Conservation (phyloP, 2,797 vertebrate genomes). For the Triplophysa bombifrons region DNA sequence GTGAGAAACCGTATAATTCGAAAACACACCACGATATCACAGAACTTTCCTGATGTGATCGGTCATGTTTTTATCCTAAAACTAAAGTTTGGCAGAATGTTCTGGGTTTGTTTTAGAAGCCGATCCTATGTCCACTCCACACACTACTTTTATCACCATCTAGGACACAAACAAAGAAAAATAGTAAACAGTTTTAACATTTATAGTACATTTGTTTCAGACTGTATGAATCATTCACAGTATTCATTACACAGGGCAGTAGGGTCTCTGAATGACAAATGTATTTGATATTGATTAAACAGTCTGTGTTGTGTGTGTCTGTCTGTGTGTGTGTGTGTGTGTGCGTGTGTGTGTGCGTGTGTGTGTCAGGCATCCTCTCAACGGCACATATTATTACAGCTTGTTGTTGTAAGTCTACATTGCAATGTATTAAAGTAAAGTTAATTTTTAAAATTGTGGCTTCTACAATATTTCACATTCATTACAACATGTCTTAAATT, state of each 20-base stretch:
- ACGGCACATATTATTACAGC: not conserved
- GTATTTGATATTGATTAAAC: not conserved
- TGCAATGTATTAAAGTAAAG: no score
- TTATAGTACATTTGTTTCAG: no score
- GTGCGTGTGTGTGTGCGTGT: not conserved
- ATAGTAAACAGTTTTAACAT: not conserved
- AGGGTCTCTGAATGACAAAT: not conserved
- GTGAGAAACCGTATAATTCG: not conserved
- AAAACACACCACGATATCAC: not conserved
- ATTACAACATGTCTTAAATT: not conserved
- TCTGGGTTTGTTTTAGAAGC: not conserved
- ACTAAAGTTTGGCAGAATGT: not conserved
- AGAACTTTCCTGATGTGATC: not conserved
- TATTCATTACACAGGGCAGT: no score
- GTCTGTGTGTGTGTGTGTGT: no score
- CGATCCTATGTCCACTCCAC: not conserved
- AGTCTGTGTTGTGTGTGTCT: no score
- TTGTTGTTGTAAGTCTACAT: no score
- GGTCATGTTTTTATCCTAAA: not conserved
- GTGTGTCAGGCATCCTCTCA: not conserved
- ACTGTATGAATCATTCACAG: not conserved
- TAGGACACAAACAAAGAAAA: slow-evolving; percentile 5
- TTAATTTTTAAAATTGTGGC: not conserved
- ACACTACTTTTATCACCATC: not conserved
- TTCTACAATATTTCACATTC: not conserved